These are phyloP conservation scores for Aphrophora alni DNA, from an alignment of 2,888 invertebrate genomes.

Conservation along the genomic window DNA sequence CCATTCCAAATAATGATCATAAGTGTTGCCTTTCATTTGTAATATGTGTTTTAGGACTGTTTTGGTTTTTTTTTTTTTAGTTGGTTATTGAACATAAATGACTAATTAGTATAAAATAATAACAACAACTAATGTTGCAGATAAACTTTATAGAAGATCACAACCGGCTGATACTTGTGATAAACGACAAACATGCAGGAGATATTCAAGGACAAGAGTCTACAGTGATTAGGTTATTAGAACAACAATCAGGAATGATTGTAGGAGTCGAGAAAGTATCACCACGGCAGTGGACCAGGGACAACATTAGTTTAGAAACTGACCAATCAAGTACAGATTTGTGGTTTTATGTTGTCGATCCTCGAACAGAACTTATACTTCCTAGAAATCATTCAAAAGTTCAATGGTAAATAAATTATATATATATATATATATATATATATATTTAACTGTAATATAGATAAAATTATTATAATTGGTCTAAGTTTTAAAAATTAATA, in stretches of 20 bases:
- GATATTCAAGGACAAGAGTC: conserved; percentile 65
- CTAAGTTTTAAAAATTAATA: too few relatives aligned
- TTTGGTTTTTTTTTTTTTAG: too few relatives aligned
- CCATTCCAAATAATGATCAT: too few relatives aligned
- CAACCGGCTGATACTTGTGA: conserved; percentile 78
- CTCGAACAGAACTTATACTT: conserved; percentile 75
- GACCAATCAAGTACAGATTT: conserved; percentile 81
- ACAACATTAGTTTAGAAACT: conserved; percentile 75
- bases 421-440: too few relatives aligned
- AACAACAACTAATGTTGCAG: conserved; percentile 56
- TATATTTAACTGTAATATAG: too few relatives aligned
- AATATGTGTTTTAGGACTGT: too few relatives aligned
- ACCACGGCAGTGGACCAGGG: conserved; percentile 73
- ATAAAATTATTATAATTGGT: too few relatives aligned
- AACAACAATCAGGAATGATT: conserved; percentile 75
- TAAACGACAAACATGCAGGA: conserved; percentile 77
- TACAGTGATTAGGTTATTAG: conserved; percentile 67
- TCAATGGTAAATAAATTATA: conserved; percentile 66
- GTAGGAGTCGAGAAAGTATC: conserved; percentile 85
- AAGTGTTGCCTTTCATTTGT: too few relatives aligned
- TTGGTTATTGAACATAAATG: too few relatives aligned
- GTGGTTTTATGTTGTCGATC: conserved; percentile 87
- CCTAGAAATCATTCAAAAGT: conserved; percentile 74
- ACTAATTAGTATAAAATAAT: too few relatives aligned
- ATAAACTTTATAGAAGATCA: conserved; percentile 79